Evolutionary conservation across 1,140 invertebrate species (phyloP).

Genomic region (Cylas formicarius): DNA sequence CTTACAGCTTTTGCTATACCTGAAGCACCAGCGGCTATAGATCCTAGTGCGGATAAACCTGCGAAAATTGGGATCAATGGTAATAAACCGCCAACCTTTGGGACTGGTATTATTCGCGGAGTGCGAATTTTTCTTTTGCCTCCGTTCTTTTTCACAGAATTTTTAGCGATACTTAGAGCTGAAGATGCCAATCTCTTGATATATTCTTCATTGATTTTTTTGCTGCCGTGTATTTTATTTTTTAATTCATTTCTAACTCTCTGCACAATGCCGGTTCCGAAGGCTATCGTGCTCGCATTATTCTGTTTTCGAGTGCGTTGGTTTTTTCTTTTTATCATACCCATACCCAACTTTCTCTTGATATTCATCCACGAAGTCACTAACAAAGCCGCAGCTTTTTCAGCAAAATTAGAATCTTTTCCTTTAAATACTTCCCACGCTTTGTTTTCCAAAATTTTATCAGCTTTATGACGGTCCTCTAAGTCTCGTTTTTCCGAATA

Average conservation of each 20-base stretch:
- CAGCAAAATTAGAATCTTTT: conserved; percentile 35
- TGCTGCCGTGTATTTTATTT: conserved; percentile 1
- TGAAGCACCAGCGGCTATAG: conserved; percentile 32
- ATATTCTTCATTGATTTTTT: neutral
- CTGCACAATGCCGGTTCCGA: neutral
- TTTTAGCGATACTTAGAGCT: no score
- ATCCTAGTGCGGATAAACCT: conserved; percentile 36
- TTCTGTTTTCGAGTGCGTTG: no score
- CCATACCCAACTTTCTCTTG: conserved; percentile 29
- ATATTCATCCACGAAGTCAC: conserved; percentile 21
- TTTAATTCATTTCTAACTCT: neutral
- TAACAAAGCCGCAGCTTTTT: conserved; percentile 31
- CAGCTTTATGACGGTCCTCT: conserved; percentile 38
- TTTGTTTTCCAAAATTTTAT: conserved; percentile 38
- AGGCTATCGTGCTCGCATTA: neutral
- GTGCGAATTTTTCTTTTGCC: conserved; percentile 12
- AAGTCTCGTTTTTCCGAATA: conserved; percentile 39
- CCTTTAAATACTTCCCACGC: conserved; percentile 39
- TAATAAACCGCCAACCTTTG: conserved; percentile 38
- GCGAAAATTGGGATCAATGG: conserved; percentile 39
- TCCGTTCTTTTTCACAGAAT: no score
- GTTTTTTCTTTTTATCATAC: no score
- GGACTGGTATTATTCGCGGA: conserved; percentile 36
- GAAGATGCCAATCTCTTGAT: no score
- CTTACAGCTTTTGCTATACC: conserved; percentile 35